Evolutionary conservation across 2,888 invertebrate species (phyloP), one percentile per base, ranked within the genome.

Genomic region (Chaitophorus viminalis): DNA sequence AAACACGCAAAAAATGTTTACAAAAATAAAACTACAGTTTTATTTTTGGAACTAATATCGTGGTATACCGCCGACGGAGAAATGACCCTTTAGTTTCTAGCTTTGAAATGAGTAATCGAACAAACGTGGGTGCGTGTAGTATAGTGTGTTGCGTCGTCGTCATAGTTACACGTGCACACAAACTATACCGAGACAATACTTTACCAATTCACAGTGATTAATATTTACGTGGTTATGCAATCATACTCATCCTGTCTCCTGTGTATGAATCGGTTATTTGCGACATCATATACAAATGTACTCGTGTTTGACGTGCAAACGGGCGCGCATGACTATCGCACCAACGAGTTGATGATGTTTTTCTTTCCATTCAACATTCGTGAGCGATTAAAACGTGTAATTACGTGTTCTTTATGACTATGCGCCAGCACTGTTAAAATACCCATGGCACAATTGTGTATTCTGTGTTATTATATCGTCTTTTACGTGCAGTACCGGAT

Each of bases 61-160:
- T 31, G 4, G 36, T 36, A 36, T 36, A 36, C 6, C 36, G 25
- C 8, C 29, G 18, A 17, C 39, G 29, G 17, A 18, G 72, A 33
- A 33, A 33, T 21, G 39, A 75, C 33, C 31, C 9, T 31, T 8
- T 31, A n/a, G 18, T 54, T 3, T n/a, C 72, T 0, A 29, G 75
- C 74, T 82, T 72, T 82, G n/a, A 54, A 74, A 54, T 33, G 39
- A 6, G 5, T 75, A 60, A 83, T 83, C 75, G 83, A 83, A 83
- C 39, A 75, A 83, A 83, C 83, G 6, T 52, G 1, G 72, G 36
- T 68, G n/a, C 18, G 72, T 72, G 52, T 52, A 76, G 25, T 46
- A 46, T 21, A 21, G 60, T 75, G 11, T n/a, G 6, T 46, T 29
- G 25, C 33, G 75, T 84, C 25, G 84, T 84, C 25, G 76, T 68